Conservation (phyloP, 2,797 vertebrate genomes). For the Coendou prehensilis region DNA sequence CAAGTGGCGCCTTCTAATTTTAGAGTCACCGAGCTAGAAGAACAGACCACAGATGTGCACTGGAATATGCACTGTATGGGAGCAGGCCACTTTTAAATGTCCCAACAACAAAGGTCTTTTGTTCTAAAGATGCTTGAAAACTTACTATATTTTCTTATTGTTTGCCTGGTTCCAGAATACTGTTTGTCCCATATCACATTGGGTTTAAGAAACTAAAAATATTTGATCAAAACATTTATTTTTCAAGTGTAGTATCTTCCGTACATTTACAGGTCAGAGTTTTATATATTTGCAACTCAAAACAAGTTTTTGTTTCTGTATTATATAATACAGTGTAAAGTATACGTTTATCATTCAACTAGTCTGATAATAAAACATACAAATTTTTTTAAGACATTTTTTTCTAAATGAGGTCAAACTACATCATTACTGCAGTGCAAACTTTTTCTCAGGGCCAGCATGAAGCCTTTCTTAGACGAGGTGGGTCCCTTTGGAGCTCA, state of each 20-base stretch:
- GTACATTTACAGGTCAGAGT: not conserved
- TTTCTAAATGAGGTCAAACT: constrained; percentile 12
- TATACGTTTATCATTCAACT: not conserved
- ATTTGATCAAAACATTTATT: constrained; percentile 49
- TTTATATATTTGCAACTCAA: constrained; percentile 44
- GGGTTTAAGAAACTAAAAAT: constrained; percentile 64
- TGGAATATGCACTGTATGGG: constrained; percentile 58
- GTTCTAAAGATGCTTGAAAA: constrained; percentile 69
- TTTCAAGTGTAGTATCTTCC: not conserved
- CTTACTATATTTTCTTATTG: constrained; percentile 45
- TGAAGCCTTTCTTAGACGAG: not conserved
- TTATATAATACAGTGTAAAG: not conserved
- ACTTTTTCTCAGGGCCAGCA: constrained; percentile 14
- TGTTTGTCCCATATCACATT: constrained; percentile 50
- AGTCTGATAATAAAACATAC: not conserved
- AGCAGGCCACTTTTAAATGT: constrained; percentile 57
- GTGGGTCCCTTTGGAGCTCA: not conserved
- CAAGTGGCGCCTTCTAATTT: constrained; percentile 79
- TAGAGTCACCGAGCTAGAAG: constrained; percentile 67
- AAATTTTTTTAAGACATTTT: not conserved
- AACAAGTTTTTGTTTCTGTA: constrained; percentile 39
- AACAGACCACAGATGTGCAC: constrained; percentile 76
- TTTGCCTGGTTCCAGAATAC: constrained; percentile 50
- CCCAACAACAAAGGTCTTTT: constrained; percentile 64
- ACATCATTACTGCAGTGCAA: not conserved